These are phyloP conservation scores for Melanotus villosus DNA, from an alignment of 2,888 invertebrate genomes.

Conservation along the genomic window DNA sequence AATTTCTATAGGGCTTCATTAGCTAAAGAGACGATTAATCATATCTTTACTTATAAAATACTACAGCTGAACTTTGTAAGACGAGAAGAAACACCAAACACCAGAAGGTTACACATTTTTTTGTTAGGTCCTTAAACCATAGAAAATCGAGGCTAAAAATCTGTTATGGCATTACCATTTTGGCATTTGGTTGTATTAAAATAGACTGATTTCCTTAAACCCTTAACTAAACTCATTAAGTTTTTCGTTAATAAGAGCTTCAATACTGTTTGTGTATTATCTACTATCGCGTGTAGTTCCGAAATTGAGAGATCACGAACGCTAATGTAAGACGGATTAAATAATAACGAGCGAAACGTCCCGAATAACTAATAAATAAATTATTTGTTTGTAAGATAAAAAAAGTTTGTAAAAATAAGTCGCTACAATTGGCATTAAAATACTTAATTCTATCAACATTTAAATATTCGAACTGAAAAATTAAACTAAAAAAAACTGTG, in stretches of 20 bases:
- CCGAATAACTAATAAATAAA: too few relatives aligned
- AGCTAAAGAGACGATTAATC: not conserved
- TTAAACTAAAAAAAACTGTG: not conserved
- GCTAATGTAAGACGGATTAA: constrained; percentile 3
- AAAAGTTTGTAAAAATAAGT: constrained; percentile 11
- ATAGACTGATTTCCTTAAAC: not conserved
- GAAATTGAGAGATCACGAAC: constrained; percentile 14
- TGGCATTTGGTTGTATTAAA: not conserved
- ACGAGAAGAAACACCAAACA: too few relatives aligned
- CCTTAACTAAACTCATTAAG: constrained; percentile 13
- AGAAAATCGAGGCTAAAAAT: too few relatives aligned
- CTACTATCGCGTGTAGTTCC: constrained; percentile 1
- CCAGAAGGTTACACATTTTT: too few relatives aligned
- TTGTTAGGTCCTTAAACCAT: too few relatives aligned
- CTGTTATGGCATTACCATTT: not conserved
- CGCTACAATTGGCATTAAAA: constrained; percentile 9
- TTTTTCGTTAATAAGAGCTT: not conserved
- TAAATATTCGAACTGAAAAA: constrained; percentile 8
- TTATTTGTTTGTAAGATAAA: not conserved
- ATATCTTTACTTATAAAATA: not conserved
- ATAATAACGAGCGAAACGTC: not conserved
- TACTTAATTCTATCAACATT: constrained; percentile 12
- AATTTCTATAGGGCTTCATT: constrained; percentile 8
- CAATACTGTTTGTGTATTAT: constrained; percentile 17
- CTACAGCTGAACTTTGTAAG: too few relatives aligned